Percentiles rank a stretch among this genome's conserved stretches.
phyloP scores from a whole-genome alignment of 2,113 vertebrate genomes.

The Nettapus auritus region DNA sequence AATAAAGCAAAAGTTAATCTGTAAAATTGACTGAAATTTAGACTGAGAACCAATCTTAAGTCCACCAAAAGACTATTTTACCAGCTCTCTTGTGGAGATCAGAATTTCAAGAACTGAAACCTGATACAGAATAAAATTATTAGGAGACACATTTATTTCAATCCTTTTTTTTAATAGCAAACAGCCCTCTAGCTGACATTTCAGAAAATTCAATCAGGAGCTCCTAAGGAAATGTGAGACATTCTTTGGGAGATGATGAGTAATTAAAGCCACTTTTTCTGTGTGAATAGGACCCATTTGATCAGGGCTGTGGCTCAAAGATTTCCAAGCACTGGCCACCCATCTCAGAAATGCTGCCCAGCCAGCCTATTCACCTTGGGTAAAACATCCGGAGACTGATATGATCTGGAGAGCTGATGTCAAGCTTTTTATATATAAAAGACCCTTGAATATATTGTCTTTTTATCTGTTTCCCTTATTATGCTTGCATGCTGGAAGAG shows the following conservation, averaged over 20 bases:
- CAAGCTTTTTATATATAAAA: background rate
- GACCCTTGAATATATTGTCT: background rate
- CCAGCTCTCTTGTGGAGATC: background rate
- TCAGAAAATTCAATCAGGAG: background rate
- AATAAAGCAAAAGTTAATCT: background rate
- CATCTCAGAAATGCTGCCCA: accelerated
- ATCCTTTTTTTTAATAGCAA: background rate
- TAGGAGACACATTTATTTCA: background rate
- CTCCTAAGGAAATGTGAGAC: background rate
- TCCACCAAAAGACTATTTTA: background rate
- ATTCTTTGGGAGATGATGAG: background rate
- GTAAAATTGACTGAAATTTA: background rate
- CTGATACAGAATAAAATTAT: background rate
- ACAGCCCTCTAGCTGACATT: background rate
- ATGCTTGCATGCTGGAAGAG: background rate
- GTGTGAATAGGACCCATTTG: background rate
- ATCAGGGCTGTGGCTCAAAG: background rate
- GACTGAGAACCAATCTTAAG: background rate
- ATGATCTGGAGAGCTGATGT: accelerated
- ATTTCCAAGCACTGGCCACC: background rate
- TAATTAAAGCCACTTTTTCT: background rate
- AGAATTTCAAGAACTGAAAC: background rate
- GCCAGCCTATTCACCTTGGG: background rate
- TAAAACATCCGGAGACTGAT: background rate
- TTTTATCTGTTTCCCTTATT: background rate